Percentiles rank a stretch among this genome's conserved stretches.
Evolutionary conservation across 2,888 invertebrate species (phyloP).

Genomic region (Beris chalybata): DNA sequence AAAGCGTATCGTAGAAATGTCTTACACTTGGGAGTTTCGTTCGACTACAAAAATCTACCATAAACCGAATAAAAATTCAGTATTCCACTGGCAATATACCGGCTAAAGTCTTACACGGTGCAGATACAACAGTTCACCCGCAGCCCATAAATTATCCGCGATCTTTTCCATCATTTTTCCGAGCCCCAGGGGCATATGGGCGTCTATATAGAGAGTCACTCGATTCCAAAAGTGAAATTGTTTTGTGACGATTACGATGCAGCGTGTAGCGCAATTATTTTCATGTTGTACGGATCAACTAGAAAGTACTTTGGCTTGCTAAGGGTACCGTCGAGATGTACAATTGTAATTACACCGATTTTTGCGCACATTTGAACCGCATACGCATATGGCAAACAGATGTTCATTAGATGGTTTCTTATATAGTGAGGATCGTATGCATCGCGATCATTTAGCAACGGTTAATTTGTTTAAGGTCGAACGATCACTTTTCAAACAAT

Average conservation of each 20-base stretch:
- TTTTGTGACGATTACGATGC: no score
- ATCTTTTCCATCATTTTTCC: conserved; percentile 19
- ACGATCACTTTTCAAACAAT: no score
- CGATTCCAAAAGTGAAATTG: no score
- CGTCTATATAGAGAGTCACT: no score
- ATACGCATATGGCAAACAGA: conserved; percentile 21
- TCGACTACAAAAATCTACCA: no score
- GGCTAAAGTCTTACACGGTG: conserved; percentile 6
- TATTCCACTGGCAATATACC: no score
- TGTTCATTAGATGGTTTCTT: background rate
- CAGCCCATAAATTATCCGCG: conserved; percentile 29
- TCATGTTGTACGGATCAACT: conserved; percentile 34
- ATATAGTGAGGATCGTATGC: no score
- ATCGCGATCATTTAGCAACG: no score
- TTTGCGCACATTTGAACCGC: conserved; percentile 3
- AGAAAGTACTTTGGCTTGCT: conserved; percentile 14
- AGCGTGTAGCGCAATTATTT: conserved; percentile 30
- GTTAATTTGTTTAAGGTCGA: no score
- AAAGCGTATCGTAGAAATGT: conserved; percentile 24
- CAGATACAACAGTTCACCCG: conserved; percentile 30
- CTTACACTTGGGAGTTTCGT: no score
- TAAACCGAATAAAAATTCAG: no score
- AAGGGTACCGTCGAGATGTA: conserved; percentile 12
- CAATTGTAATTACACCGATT: conserved; percentile 30
- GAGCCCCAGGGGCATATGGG: background rate